Percentiles rank a stretch among this genome's conserved stretches.
These are phyloP conservation scores for Psophia crepitans DNA, from an alignment of 2,113 vertebrate genomes.

Conservation along the genomic window DNA sequence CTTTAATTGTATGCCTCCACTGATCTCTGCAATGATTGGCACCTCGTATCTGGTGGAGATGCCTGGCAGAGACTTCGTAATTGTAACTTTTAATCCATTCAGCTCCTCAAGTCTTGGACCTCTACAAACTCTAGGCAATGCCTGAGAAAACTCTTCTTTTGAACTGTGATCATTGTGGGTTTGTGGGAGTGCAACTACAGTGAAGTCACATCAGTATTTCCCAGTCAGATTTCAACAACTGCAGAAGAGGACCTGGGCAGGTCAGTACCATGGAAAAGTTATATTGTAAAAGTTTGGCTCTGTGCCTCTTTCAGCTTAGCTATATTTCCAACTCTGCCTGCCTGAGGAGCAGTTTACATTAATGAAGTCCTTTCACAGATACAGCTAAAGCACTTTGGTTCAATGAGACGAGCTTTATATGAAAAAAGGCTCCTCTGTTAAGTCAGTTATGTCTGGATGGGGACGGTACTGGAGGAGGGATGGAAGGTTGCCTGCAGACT, in stretches of 20 bases:
- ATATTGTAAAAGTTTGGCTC: not conserved
- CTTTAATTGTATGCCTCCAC: not conserved
- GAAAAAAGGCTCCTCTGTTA: not conserved
- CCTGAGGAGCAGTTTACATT: not conserved
- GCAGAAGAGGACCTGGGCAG: not conserved
- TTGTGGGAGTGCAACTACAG: not conserved
- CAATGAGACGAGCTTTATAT: not conserved
- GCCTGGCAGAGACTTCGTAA: not conserved
- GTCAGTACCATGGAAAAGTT: not conserved
- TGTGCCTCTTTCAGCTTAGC: not conserved
- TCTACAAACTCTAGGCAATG: not conserved
- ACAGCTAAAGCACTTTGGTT: not conserved
- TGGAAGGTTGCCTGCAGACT: not conserved
- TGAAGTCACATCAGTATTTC: not conserved
- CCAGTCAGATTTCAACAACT: not conserved
- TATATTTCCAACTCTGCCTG: not conserved
- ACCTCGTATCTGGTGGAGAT: not conserved
- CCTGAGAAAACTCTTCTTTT: not conserved
- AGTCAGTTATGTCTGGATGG: rapidly evolving
- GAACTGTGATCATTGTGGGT: not conserved
- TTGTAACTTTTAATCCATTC: not conserved
- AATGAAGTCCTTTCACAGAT: not conserved
- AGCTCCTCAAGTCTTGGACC: not conserved
- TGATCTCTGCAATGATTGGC: not conserved
- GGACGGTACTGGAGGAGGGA: not conserved